Percentiles rank a stretch among this genome's conserved stretches.
These are phyloP conservation scores for Cyrtodaria siliqua DNA, from an alignment of 2,888 invertebrate species.

Conservation along the genomic window DNA sequence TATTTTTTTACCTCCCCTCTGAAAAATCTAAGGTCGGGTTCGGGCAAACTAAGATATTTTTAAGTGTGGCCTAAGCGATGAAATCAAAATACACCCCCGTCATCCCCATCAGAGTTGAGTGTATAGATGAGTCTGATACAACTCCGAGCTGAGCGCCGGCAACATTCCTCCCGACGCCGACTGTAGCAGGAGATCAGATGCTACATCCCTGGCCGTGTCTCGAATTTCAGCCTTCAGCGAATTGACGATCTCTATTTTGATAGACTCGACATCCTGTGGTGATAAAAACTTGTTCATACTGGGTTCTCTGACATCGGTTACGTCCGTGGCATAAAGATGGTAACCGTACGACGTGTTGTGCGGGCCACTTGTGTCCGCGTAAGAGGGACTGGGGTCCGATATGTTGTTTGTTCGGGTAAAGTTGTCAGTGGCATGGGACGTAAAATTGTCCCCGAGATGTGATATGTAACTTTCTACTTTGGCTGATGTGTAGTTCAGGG, in stretches of 20 bases:
- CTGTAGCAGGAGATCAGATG: constrained; percentile 28
- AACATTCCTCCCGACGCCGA: constrained; percentile 62
- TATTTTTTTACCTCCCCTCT: too few relatives aligned
- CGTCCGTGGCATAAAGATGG: not conserved
- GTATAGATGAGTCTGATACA: constrained; percentile 85
- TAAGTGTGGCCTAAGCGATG: too few relatives aligned
- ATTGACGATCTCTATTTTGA: constrained; percentile 59
- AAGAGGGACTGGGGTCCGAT: not conserved
- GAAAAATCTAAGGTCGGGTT: too few relatives aligned
- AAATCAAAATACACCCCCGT: too few relatives aligned
- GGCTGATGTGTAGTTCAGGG: constrained; percentile 31
- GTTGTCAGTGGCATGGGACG: constrained; percentile 45
- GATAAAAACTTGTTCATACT: constrained; percentile 11
- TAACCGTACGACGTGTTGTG: constrained; percentile 25
- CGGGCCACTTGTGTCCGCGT: constrained; percentile 19
- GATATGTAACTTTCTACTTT: constrained; percentile 57
- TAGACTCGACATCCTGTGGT: constrained; percentile 46
- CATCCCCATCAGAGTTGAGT: constrained; percentile 84
- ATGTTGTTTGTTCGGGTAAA: too few relatives aligned
- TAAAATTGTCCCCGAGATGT: constrained; percentile 47
- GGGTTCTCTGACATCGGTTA: not conserved
- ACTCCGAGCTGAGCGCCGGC: constrained; percentile 78
- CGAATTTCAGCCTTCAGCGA: constrained; percentile 44
- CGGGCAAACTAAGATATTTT: too few relatives aligned
- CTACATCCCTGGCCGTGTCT: constrained; percentile 45